phyloP scores from a whole-genome alignment of 2,888 invertebrate species.

The Lamellibrachia satsuma region DNA sequence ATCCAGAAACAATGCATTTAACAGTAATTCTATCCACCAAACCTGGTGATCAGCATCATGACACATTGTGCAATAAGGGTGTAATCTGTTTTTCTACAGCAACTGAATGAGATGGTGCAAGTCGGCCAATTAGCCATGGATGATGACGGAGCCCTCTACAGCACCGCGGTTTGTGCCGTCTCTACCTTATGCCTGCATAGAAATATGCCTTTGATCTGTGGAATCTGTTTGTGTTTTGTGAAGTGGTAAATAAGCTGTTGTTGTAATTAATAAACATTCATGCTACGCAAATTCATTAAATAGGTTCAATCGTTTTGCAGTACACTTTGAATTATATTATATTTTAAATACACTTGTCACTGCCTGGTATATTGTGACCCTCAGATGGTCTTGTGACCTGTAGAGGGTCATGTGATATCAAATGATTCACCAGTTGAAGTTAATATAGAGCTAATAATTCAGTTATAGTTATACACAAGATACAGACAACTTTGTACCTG shows the following conservation, averaged over 20 bases:
- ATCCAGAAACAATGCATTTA: too few relatives aligned
- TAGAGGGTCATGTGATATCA: neutral
- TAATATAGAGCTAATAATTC: neutral
- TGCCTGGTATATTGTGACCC: neutral
- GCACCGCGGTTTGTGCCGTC: neutral
- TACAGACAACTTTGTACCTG: neutral
- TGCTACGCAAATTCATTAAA: too few relatives aligned
- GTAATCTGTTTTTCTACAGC: conserved; percentile 39
- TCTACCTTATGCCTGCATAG: neutral
- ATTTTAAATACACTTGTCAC: neutral
- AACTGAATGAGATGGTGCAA: conserved; percentile 56
- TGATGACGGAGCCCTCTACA: conserved; percentile 48
- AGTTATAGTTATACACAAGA: neutral
- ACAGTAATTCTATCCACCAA: too few relatives aligned
- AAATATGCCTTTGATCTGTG: neutral
- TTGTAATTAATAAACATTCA: too few relatives aligned
- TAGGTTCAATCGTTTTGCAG: too few relatives aligned
- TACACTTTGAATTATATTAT: neutral
- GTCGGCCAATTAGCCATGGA: conserved; percentile 55
- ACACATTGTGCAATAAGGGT: too few relatives aligned
- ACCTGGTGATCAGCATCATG: too few relatives aligned
- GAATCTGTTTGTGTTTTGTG: too few relatives aligned
- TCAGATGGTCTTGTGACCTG: neutral
- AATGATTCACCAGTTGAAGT: neutral
- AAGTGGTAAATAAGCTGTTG: too few relatives aligned